Percentiles rank a stretch among this genome's conserved stretches.
phyloP scores from a whole-genome alignment of 2,113 vertebrate genomes.

The Hippocampus mohnikei region DNA sequence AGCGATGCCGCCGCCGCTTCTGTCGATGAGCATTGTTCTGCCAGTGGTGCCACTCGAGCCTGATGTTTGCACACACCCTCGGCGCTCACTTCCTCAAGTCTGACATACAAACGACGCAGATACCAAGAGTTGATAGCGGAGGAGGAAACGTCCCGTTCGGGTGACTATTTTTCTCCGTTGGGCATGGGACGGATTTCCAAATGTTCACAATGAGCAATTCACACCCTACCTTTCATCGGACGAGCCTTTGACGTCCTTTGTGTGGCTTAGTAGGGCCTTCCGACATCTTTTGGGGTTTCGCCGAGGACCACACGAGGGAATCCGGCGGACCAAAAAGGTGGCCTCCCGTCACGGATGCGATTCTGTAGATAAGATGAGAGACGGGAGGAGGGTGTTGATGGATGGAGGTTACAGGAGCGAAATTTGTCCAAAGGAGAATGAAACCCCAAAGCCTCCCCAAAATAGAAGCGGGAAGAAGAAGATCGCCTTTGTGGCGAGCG shows the following conservation, averaged over 20 bases:
- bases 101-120: constrained; percentile 26
- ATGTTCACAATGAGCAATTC: not conserved
- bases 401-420: not conserved
- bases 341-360: not conserved
- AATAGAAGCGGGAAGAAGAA: not conserved
- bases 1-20: constrained; percentile 29
- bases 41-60: constrained; percentile 24
- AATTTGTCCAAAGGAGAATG: not conserved
- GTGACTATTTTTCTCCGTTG: not conserved
- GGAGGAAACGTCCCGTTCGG: constrained; percentile 10
- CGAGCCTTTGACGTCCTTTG: constrained; percentile 14
- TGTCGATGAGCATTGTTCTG: constrained; percentile 65
- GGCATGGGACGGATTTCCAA: too few relatives aligned
- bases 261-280: too few relatives aligned
- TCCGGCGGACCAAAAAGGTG: not conserved
- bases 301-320: constrained; percentile 10
- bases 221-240: not conserved
- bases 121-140: constrained; percentile 24
- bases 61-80: constrained; percentile 50
- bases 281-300: too few relatives aligned
- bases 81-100: constrained; percentile 47
- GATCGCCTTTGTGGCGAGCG: constrained; percentile 25
- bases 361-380: not conserved
- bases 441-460: not conserved
- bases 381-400: not conserved